These are phyloP conservation scores for Priocnemis perturbator DNA, from an alignment of 2,888 invertebrate genomes.

Conservation along the genomic window DNA sequence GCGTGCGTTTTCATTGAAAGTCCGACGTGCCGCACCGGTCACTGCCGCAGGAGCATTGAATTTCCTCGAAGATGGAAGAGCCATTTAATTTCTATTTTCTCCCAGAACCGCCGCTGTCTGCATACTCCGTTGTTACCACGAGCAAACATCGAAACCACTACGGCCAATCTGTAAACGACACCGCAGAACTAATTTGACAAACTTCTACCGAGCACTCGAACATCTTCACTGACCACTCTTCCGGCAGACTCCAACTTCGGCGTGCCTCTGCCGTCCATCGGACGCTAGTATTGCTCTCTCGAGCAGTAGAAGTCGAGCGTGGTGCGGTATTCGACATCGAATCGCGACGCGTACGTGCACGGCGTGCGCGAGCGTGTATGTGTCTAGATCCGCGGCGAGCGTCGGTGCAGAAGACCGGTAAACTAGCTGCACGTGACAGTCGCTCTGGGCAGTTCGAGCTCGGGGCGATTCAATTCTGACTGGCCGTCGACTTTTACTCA, in stretches of 20 bases:
- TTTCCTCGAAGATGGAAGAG: too few species aligned
- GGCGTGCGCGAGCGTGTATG: neutral
- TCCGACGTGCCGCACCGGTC: too few species aligned
- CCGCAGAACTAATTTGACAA: too few species aligned
- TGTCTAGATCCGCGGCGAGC: slow-evolving; percentile 27
- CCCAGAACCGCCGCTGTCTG: neutral
- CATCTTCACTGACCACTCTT: too few species aligned
- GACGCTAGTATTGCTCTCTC: neutral
- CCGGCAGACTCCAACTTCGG: slow-evolving; percentile 23
- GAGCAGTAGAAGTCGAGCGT: too few species aligned
- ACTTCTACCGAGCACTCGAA: too few species aligned
- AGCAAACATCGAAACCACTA: neutral
- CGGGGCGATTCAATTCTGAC: slow-evolving; percentile 61
- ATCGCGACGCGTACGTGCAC: neutral
- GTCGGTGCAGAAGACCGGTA: slow-evolving; percentile 47
- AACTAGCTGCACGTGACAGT: slow-evolving; percentile 63
- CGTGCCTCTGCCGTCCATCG: slow-evolving; percentile 18
- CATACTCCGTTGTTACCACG: too few species aligned
- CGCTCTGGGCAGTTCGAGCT: slow-evolving; percentile 56
- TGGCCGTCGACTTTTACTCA: slow-evolving; percentile 34
- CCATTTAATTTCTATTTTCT: neutral
- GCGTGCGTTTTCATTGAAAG: too few species aligned
- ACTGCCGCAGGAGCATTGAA: too few species aligned
- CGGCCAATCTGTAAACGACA: too few species aligned
- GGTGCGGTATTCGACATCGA: neutral